These are phyloP conservation scores for Pollachius pollachius DNA, from an alignment of 2,113 vertebrate genomes.

Conservation along the genomic window DNA sequence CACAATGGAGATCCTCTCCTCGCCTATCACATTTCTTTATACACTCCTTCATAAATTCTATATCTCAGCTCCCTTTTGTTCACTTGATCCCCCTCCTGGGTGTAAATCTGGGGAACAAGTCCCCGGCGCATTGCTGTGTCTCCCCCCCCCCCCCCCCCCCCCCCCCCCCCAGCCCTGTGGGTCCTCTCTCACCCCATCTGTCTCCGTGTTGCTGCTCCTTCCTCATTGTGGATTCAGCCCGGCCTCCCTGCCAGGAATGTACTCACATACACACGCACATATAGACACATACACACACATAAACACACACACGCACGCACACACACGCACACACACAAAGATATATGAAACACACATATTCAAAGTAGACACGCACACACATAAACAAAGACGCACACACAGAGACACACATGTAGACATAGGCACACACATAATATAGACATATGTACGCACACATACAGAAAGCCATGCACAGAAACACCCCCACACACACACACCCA, in stretches of 20 bases:
- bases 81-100: not conserved
- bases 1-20: too few species aligned
- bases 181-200: conserved; percentile 57
- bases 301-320: conserved; percentile 4
- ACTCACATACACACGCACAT: conserved; percentile 10
- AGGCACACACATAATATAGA: conserved; percentile 3
- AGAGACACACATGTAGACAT: conserved; percentile 7
- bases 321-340: not conserved
- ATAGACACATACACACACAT: conserved; percentile 1
- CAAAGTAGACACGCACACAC: not conserved
- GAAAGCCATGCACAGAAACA: not conserved
- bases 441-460: conserved; percentile 6
- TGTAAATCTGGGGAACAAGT: conserved; percentile 17
- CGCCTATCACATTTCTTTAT: too few species aligned
- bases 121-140: conserved; percentile 15
- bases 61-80: too few species aligned
- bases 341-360: not conserved
- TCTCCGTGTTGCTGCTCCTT: conserved; percentile 32
- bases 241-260: conserved; percentile 28
- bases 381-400: too few species aligned
- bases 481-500: conserved; percentile 2
- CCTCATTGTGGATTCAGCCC: conserved; percentile 42
- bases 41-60: too few species aligned
- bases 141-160: not conserved
- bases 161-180: conserved; percentile 22